Base-by-base conservation (phyloP, 1,140 invertebrate species). In the Colletes gigas region DNA sequence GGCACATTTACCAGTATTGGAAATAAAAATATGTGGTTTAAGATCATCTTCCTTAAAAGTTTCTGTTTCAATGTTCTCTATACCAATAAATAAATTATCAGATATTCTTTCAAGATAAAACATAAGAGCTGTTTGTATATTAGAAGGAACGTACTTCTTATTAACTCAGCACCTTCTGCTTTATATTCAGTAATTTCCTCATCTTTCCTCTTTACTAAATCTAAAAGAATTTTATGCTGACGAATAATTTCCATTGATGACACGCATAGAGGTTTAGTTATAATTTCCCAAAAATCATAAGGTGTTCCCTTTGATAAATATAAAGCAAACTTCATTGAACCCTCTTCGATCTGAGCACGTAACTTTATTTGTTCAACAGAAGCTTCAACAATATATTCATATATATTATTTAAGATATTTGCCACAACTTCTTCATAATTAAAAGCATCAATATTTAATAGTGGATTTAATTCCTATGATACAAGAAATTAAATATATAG, bases 131-230 rank as follows among this genome's bases (percentile, higher is more conserved):
- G n/a, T 39, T 30, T 0, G 15, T 15, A 30, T 7, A 15, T 9
- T 3, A 73, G 47, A 19, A 50, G 57, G 47, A 30, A 60, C 73
- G 17, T 83, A 92, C 92, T 90, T 85, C 90, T 83, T 44, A 90
- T 87, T 59, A 93, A 81, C 78, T 89, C 60, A 19, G 89, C 90
- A 30, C 92, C 92, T 83, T 87, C 83, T 7, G 89, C 85, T 88
- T 90, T 93, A 57, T 93, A 93, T 52, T 92, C 92, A 7, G 73
- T 69, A 71, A 93, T 92, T 83, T 93, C 92, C 21, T 82, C 67
- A 77, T 93, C 91, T 41, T 93, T 93, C 8, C 68, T 88, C n/a
- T 88, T 89, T 14, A 92, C 70, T 39, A 92, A 72, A 68, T 91
- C 83, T 52, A 89, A 62, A 44, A 93, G 83, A 54, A 76, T 70